Percentiles rank a stretch among this genome's conserved stretches.
Evolutionary conservation across 2,113 vertebrate species (phyloP).

Genomic region (Callospermophilus lateralis): DNA sequence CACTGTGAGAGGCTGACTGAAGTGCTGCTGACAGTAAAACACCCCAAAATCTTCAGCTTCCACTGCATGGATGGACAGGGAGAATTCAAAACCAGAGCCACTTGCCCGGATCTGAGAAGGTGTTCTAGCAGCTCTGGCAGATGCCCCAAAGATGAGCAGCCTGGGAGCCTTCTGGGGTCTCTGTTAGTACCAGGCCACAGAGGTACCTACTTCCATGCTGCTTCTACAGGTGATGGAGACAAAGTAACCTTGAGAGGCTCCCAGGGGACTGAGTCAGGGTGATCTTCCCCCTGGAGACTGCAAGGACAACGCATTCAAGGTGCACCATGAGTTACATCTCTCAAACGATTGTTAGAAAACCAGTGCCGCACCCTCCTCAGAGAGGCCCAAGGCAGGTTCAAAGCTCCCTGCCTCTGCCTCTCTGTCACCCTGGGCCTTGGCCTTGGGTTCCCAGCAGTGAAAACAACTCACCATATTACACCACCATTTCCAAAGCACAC

Average conservation of each 20-base stretch:
- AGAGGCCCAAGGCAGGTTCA: too few relatives aligned
- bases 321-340: too few relatives aligned
- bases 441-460: background rate
- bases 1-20: too few relatives aligned
- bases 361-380: too few relatives aligned
- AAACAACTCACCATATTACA: background rate
- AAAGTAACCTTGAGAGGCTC: background rate
- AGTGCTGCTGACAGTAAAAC: too few relatives aligned
- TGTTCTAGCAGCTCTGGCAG: background rate
- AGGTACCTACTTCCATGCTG: background rate
- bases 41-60: too few relatives aligned
- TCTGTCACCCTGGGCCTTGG: background rate
- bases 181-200: constrained; percentile 55
- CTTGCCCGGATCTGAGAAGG: background rate
- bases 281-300: background rate
- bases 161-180: background rate
- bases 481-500: background rate
- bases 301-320: background rate
- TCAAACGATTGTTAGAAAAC: too few relatives aligned
- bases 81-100: too few relatives aligned
- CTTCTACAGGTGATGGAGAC: constrained; percentile 50
- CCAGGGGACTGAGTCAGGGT: constrained; percentile 57
- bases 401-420: too few relatives aligned
- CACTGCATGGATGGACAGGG: too few relatives aligned
- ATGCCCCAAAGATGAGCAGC: background rate